These are phyloP conservation scores for Reinhardtius hippoglossoides DNA, from an alignment of 2,113 vertebrate species.

Conservation along the genomic window DNA sequence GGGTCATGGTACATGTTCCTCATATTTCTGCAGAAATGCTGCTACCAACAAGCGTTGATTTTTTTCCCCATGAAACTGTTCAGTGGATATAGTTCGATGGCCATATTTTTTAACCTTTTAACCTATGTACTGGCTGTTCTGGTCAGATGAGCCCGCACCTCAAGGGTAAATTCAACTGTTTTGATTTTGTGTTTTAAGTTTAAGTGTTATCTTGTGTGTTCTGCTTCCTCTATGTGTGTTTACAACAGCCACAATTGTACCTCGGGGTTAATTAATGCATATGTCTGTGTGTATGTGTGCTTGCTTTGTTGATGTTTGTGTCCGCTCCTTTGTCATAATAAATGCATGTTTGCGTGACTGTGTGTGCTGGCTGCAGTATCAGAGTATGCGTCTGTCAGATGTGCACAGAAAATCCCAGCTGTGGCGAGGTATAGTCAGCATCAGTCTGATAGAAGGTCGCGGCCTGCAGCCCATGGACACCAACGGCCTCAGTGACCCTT, in stretches of 20 bases:
- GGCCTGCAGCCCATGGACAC: slow-evolving; percentile 93
- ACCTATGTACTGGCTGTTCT: slow-evolving; percentile 20
- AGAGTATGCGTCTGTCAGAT: slow-evolving; percentile 94
- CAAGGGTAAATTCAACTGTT: slow-evolving; percentile 19
- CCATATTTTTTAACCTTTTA: not conserved
- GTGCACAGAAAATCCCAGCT: slow-evolving; percentile 93
- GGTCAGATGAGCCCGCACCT: slow-evolving; percentile 15
- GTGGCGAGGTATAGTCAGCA: slow-evolving; percentile 96
- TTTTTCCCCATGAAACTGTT: not conserved
- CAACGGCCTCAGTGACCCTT: slow-evolving; percentile 94
- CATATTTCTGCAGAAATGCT: not conserved
- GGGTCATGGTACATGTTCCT: not conserved
- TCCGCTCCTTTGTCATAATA: slow-evolving; percentile 17
- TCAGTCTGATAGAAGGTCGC: slow-evolving; percentile 92
- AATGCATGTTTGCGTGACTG: slow-evolving; percentile 17
- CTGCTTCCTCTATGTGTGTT: slow-evolving; percentile 40
- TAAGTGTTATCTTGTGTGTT: slow-evolving; percentile 29
- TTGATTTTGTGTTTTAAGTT: slow-evolving; percentile 34
- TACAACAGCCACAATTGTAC: slow-evolving; percentile 1
- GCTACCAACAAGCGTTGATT: not conserved
- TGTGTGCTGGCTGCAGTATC: slow-evolving; percentile 83
- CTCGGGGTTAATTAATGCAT: slow-evolving; percentile 21
- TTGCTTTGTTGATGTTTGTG: slow-evolving; percentile 17
- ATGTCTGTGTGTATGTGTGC: slow-evolving; percentile 17
- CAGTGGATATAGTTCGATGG: not conserved